Conservation (phyloP, 2,113 vertebrate species). For the Odocoileus virginianus region DNA sequence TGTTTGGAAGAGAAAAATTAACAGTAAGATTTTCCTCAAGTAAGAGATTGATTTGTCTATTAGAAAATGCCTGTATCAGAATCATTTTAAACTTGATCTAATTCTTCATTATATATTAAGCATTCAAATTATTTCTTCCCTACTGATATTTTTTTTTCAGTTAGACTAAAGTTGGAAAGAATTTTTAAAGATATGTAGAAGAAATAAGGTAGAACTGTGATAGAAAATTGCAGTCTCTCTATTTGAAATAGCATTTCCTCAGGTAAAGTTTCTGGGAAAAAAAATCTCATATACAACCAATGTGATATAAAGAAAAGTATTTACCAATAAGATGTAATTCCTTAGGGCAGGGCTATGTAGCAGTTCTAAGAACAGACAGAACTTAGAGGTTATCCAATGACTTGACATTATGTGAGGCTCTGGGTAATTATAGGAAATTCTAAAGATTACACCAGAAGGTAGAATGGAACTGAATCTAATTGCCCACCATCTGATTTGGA, state of each 20-base stretch:
- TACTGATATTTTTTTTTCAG: neutral
- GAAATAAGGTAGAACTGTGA: neutral
- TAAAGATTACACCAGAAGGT: neutral
- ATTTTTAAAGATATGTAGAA: neutral
- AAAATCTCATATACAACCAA: neutral
- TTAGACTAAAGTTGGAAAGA: neutral
- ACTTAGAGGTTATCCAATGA: neutral
- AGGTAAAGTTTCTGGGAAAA: neutral
- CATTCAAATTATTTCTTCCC: neutral
- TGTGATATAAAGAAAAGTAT: neutral
- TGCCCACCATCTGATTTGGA: neutral
- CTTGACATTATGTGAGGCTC: neutral
- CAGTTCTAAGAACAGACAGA: neutral
- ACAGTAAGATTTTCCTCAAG: slow-evolving; percentile 27
- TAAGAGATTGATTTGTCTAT: neutral
- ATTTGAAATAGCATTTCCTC: neutral
- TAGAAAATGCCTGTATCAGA: neutral
- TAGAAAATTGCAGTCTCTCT: neutral
- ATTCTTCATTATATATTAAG: neutral
- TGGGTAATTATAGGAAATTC: neutral
- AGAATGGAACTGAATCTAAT: neutral
- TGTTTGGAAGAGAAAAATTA: slow-evolving; percentile 6
- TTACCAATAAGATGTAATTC: neutral
- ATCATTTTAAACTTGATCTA: neutral
- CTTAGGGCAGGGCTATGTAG: neutral